Base-by-base conservation (phyloP, 2,888 invertebrate species). In the Invenusta paracnida region DNA sequence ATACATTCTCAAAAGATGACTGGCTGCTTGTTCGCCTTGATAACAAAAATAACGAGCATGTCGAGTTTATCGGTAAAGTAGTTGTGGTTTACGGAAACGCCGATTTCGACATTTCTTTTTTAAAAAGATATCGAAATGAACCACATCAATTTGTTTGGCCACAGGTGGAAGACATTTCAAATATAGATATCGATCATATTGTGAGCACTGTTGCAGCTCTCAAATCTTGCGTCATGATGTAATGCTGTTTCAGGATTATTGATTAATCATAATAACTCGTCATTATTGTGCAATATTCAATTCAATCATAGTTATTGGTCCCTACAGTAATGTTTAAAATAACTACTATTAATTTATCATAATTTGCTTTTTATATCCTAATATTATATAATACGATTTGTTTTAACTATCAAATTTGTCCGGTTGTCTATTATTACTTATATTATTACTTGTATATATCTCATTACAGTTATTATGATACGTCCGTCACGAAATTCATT, bases 391-490 rank as follows among this genome's bases (percentile, higher is more conserved):
- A 48, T 48, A 48, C 17, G n/a, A n/a, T n/a, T n/a, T n/a, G n/a
- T n/a, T n/a, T n/a, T n/a, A n/a, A n/a, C n/a, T n/a, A 17, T 48
- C 48, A 48, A 48, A 48, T 48, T 48, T 48, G 48, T 48, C 17
- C 48, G 48, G 48, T 48, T 48, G 48, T 48, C 48, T 48, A 48
- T 48, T 48, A 48, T 48, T 48, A 17, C 48, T 48, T 48, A 48
- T 48, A 48, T 17, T 11, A 48, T 48, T 11, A 11, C 17, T 11
- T 17, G 5, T 73, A 23, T 73, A 73, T 23, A 73, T 73, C 73
- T 73, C 73, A 73, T 73, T 73, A 73, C 17, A 73, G 73, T 73
- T 73, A 73, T 73, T 73, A 73, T 73, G 73, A 73, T 73, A 73
- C 73, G 25, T 73, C 73, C 73, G 5, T 73, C 73, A 73, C 73